Evolutionary conservation across 2,888 invertebrate species (phyloP).

Genomic region (Labia minor): DNA sequence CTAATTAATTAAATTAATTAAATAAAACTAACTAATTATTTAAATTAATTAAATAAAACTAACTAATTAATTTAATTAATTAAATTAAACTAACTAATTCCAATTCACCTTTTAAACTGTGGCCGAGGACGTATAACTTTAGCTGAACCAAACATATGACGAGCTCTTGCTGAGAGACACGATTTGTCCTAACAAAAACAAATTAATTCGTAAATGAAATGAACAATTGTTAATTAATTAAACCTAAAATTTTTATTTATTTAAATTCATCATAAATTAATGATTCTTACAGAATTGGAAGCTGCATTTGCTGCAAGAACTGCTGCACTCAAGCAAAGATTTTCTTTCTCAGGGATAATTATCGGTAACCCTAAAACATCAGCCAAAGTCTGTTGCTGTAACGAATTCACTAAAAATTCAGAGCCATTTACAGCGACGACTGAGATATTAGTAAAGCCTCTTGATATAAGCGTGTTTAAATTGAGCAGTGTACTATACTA

Average conservation of each 20-base stretch:
- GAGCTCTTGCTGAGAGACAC: neutral
- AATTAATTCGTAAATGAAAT: neutral
- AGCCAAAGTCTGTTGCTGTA: neutral
- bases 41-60: too few species aligned
- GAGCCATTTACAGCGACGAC: neutral
- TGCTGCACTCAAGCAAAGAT: neutral
- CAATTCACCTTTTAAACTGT: too few species aligned
- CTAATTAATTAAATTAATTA: too few species aligned
- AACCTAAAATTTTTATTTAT: neutral
- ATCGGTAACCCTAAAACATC: neutral
- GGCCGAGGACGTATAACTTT: neutral
- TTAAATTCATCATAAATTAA: too few species aligned
- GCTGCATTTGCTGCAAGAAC: neutral
- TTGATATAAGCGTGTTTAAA: neutral
- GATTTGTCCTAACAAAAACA: neutral
- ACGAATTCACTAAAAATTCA: neutral
- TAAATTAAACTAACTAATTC: too few species aligned
- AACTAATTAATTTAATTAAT: too few species aligned
- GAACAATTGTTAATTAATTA: neutral
- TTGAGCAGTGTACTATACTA: neutral
- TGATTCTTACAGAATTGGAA: too few species aligned
- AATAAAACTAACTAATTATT: too few species aligned
- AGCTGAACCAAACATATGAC: neutral
- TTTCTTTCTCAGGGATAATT: neutral
- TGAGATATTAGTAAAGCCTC: neutral